A percentile compares a stretch with the other conserved stretches of the same genome.
Evolutionary conservation across 2,113 vertebrate species (phyloP).

Genomic region (Phoenicopterus ruber): DNA sequence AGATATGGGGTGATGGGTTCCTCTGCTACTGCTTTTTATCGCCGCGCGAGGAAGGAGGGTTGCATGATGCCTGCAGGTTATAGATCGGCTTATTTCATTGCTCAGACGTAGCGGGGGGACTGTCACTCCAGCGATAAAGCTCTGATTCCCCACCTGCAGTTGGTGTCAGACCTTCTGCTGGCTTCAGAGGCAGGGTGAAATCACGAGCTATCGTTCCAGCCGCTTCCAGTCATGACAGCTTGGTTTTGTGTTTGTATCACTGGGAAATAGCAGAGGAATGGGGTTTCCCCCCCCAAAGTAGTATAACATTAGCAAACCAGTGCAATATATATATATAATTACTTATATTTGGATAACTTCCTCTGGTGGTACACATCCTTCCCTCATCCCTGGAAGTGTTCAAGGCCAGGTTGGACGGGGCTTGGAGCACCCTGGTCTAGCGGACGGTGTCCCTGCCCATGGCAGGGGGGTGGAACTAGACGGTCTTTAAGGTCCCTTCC

Average conservation of each 20-base stretch:
- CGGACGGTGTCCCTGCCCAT: background rate
- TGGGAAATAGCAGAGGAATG: background rate
- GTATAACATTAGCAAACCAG: background rate
- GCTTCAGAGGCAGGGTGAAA: background rate
- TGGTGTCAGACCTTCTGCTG: background rate
- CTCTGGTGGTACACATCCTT: background rate
- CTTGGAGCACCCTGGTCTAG: background rate
- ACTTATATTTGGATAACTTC: background rate
- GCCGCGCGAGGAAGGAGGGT: background rate
- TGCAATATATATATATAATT: background rate
- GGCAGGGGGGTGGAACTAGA: background rate
- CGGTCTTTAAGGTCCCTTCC: background rate
- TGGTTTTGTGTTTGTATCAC: background rate
- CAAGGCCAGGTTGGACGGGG: background rate
- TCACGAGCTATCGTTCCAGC: background rate
- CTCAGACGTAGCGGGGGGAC: background rate
- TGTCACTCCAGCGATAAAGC: background rate
- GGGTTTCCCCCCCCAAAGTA: rapidly evolving
- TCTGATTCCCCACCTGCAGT: background rate
- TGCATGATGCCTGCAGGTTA: background rate
- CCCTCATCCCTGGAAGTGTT: background rate
- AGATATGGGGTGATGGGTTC: background rate
- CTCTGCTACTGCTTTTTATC: background rate
- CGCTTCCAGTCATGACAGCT: background rate
- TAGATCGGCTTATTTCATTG: background rate